phyloP scores from a whole-genome alignment of 2,888 invertebrate species.

The Gari tellinella region DNA sequence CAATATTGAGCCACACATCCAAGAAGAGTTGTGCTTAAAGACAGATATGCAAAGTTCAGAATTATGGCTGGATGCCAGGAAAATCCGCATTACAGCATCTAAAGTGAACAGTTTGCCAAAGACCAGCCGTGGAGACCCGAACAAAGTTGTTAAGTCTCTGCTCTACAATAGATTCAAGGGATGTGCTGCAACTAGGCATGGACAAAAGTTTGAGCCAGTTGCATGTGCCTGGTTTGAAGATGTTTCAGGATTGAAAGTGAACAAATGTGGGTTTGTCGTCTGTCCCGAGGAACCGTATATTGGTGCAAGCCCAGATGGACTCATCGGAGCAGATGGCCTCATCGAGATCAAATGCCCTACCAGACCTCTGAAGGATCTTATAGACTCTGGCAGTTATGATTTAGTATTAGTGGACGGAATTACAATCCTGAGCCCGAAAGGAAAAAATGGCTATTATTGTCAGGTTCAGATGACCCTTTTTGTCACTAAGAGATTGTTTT shows the following conservation, averaged over 20 bases:
- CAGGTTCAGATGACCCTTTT: conserved; percentile 26
- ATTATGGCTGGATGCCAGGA: conserved; percentile 29
- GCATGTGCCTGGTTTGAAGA: conserved; percentile 19
- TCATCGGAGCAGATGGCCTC: conserved; percentile 14
- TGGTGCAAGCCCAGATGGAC: conserved; percentile 35
- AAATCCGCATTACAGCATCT: conserved; percentile 20
- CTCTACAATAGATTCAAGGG: conserved; percentile 29
- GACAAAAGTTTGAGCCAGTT: conserved; percentile 24
- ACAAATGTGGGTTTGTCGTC: conserved; percentile 15
- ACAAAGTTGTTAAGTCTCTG: conserved; percentile 27
- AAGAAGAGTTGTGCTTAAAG: neutral
- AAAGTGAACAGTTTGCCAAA: conserved; percentile 6
- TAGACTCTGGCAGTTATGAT: conserved; percentile 15
- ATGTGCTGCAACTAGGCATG: conserved; percentile 27
- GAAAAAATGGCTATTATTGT: conserved; percentile 30
- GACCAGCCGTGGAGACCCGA: conserved; percentile 22
- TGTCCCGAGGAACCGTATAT: conserved; percentile 16
- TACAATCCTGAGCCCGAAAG: conserved; percentile 10
- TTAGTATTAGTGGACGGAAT: neutral
- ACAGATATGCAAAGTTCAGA: conserved; percentile 14
- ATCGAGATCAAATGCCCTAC: conserved; percentile 39
- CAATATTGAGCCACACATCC: neutral
- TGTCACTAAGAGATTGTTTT: conserved; percentile 5
- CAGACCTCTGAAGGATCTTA: neutral
- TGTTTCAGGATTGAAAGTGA: neutral